Conservation (phyloP, 2,888 invertebrate genomes). For the Acanthococcus lagerstroemiae region DNA sequence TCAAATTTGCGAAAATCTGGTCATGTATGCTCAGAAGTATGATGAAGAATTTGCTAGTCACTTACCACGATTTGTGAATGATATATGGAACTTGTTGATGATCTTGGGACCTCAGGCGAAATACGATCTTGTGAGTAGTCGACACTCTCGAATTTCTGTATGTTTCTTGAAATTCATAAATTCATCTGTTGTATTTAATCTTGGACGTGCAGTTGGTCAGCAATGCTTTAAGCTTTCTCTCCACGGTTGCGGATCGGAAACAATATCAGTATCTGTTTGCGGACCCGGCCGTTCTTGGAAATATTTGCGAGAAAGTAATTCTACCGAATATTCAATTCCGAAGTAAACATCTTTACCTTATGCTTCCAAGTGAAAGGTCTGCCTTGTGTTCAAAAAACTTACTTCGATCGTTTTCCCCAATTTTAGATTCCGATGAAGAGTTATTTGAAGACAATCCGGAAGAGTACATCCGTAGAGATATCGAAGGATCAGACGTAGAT, state of each 20-base stretch:
- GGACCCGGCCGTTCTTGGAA: conserved; percentile 71
- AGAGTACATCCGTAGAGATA: conserved; percentile 90
- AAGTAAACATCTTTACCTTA: conserved; percentile 46
- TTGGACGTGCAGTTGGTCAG: conserved; percentile 68
- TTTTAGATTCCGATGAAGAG: conserved; percentile 79
- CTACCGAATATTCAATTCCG: conserved; percentile 97
- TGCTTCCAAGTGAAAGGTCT: too few species aligned
- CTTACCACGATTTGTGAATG: conserved; percentile 84
- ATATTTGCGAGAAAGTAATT: conserved; percentile 95
- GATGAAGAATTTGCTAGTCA: conserved; percentile 92
- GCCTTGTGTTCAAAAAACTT: not conserved
- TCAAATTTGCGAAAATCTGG: conserved; percentile 91
- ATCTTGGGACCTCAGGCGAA: conserved; percentile 74
- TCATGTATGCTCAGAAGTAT: conserved; percentile 92
- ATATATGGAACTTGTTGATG: conserved; percentile 84
- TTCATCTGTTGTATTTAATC: not conserved
- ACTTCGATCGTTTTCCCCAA: not conserved
- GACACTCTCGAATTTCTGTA: not conserved
- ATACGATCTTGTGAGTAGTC: conserved; percentile 69
- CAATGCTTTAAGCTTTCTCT: conserved; percentile 88
- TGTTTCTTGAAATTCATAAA: not conserved
- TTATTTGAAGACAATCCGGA: conserved; percentile 96
- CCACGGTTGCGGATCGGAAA: conserved; percentile 83
- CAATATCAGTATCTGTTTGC: conserved; percentile 83
- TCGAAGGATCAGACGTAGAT: conserved; percentile 97